Percentiles rank a stretch among this genome's conserved stretches.
phyloP scores from a whole-genome alignment of 2,113 vertebrate species.

The Tonatia bakeri region DNA sequence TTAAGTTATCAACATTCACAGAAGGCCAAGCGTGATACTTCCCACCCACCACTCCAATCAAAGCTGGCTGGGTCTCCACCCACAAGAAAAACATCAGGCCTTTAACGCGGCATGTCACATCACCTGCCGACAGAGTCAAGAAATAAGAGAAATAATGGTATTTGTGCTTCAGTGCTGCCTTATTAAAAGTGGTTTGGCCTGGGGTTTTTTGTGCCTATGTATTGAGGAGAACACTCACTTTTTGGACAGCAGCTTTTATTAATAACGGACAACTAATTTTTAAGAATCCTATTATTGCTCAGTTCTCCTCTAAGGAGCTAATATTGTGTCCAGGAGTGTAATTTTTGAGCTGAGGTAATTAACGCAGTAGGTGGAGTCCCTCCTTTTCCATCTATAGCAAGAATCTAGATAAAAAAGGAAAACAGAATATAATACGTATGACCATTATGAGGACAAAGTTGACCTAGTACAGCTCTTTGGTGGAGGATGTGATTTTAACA shows the following conservation, averaged over 20 bases:
- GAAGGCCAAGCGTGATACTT: constrained; percentile 14
- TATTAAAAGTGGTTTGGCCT: neutral
- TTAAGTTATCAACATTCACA: constrained; percentile 55
- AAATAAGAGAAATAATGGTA: constrained; percentile 4
- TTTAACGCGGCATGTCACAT: constrained; percentile 13
- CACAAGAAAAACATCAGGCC: constrained; percentile 44
- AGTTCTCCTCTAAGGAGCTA: neutral
- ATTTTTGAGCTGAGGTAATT: neutral
- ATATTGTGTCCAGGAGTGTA: neutral
- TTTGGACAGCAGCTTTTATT: neutral
- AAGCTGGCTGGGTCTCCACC: constrained; percentile 54
- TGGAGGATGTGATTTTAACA: neutral
- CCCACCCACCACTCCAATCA: constrained; percentile 54
- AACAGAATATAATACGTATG: neutral
- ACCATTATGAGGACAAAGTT: neutral
- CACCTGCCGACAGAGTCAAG: constrained; percentile 41
- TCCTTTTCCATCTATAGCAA: neutral
- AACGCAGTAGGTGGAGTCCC: neutral
- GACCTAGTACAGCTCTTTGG: neutral
- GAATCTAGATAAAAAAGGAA: neutral
- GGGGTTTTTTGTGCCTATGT: neutral
- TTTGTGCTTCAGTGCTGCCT: neutral
- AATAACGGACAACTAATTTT: neutral
- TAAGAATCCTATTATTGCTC: neutral
- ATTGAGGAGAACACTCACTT: neutral